phyloP scores from a whole-genome alignment of 2,113 vertebrate species.

The Camelus dromedarius region DNA sequence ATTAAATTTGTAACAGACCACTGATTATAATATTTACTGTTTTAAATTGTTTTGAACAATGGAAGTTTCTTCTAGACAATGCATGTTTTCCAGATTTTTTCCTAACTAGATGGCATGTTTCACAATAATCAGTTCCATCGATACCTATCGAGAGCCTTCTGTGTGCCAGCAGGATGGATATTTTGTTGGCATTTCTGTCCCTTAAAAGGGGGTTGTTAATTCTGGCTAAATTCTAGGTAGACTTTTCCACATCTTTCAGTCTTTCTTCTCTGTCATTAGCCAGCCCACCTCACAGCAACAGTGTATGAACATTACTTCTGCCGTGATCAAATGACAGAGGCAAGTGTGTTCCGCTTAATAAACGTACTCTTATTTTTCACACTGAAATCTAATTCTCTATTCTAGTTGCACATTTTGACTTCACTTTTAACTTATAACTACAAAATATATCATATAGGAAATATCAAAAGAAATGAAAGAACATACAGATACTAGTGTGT shows the following conservation, averaged over 20 bases:
- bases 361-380: background rate
- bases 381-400: background rate
- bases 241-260: background rate
- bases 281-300: background rate
- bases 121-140: background rate
- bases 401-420: background rate
- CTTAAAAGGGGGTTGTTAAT: background rate
- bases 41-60: constrained; percentile 38
- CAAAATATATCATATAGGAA: constrained; percentile 29
- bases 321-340: background rate
- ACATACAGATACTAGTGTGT: background rate
- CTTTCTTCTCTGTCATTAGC: background rate
- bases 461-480: background rate
- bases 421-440: background rate
- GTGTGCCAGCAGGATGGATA: background rate
- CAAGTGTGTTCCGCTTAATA: background rate
- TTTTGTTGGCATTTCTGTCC: background rate
- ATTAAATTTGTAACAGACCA: constrained; percentile 15
- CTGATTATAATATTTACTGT: background rate
- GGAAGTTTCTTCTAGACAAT: constrained; percentile 30
- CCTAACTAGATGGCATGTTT: background rate
- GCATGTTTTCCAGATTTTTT: background rate
- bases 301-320: background rate
- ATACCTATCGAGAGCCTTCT: background rate
- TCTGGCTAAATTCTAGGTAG: background rate